phyloP scores from a whole-genome alignment of 2,888 invertebrate species.

The Spilosoma lubricipeda region DNA sequence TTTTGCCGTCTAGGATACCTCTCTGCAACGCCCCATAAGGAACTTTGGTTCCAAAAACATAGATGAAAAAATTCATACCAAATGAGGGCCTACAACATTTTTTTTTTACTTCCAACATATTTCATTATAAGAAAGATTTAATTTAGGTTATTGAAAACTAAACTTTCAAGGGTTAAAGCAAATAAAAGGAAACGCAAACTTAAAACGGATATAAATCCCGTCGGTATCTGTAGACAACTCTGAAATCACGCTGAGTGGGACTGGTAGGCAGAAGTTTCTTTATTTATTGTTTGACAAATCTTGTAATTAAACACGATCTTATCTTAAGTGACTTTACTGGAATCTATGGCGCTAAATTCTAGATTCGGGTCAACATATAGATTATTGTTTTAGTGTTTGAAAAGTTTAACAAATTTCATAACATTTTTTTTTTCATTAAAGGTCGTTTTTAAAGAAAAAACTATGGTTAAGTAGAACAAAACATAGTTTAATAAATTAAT shows the following conservation, averaged over 20 bases:
- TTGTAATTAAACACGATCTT: constrained; percentile 63
- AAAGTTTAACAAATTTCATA: background rate
- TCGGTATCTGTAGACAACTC: constrained; percentile 54
- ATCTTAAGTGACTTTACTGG: constrained; percentile 55
- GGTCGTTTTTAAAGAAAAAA: too few relatives aligned
- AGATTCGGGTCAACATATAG: constrained; percentile 25
- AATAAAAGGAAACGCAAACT: constrained; percentile 54
- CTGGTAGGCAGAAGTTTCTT: constrained; percentile 51
- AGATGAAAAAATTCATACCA: background rate
- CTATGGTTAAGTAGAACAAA: too few relatives aligned
- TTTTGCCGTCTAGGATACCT: too few relatives aligned
- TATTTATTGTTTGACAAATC: constrained; percentile 71
- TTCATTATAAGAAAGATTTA: constrained; percentile 25
- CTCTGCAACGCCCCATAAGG: too few relatives aligned
- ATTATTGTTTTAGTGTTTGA: background rate
- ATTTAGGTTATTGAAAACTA: constrained; percentile 39
- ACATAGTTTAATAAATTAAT: too few relatives aligned
- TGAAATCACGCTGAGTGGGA: constrained; percentile 52
- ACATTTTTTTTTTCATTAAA: too few relatives aligned
- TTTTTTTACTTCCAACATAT: constrained; percentile 27
- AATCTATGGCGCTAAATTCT: constrained; percentile 44
- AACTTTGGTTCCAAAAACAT: too few relatives aligned
- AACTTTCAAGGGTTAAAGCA: constrained; percentile 53
- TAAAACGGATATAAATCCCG: constrained; percentile 54
- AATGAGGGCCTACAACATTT: background rate